Conservation (phyloP, 2,797 vertebrate genomes). For the Sebastes cheni region DNA sequence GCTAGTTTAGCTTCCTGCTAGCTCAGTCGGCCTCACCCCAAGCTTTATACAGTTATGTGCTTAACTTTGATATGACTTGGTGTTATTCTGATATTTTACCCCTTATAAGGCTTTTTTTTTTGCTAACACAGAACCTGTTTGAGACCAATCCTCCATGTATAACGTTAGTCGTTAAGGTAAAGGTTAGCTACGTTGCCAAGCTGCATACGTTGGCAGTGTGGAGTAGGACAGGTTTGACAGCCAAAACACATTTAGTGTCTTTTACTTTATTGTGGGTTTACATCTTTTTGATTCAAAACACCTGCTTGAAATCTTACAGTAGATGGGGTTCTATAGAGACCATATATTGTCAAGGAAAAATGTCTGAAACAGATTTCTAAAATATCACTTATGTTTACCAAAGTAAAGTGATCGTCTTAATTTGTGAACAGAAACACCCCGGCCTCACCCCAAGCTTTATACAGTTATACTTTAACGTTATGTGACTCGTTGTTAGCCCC, state of each 20-base stretch:
- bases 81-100: neutral
- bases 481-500: rapidly evolving
- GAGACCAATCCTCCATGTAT: neutral
- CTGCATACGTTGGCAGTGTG: constrained; percentile 40
- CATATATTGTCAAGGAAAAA: too few species aligned
- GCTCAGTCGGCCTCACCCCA: constrained; percentile 43
- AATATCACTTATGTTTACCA: neutral
- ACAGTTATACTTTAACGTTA: neutral
- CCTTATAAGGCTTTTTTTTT: neutral
- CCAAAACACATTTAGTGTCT: neutral
- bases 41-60: neutral
- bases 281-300: neutral
- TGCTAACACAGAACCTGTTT: neutral
- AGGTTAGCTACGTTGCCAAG: constrained; percentile 16
- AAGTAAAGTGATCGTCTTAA: neutral
- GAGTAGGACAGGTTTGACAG: constrained; percentile 17
- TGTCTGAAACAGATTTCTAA: neutral
- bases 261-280: neutral
- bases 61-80: neutral
- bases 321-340: neutral
- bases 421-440: too few species aligned
- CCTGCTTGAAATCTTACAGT: neutral
- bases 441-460: neutral
- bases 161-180: constrained; percentile 1
- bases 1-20: constrained; percentile 65